phyloP scores from a whole-genome alignment of 2,797 vertebrate genomes.

The Bradypodion pumilum region DNA sequence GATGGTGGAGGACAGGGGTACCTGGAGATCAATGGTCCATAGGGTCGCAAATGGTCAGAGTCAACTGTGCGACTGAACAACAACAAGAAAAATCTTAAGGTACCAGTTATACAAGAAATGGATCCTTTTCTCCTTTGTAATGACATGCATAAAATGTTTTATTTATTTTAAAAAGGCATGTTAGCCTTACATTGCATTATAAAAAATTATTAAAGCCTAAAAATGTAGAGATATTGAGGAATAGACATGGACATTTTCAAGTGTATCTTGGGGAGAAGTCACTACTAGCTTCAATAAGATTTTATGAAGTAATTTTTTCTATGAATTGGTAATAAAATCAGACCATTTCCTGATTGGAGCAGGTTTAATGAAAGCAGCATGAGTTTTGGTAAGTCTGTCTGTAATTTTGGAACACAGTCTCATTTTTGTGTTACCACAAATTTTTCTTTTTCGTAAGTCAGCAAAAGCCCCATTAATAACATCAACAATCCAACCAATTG shows the following conservation, averaged over 20 bases:
- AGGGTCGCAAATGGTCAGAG: no score
- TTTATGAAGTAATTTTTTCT: not conserved
- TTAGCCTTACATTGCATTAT: not conserved
- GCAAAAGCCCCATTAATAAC: not conserved
- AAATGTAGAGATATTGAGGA: not conserved
- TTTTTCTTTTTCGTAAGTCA: not conserved
- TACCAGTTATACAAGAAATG: not conserved
- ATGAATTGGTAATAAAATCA: not conserved
- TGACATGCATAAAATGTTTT: not conserved
- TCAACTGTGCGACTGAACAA: no score
- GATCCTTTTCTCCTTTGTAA: not conserved
- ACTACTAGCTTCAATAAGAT: not conserved
- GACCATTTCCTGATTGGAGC: not conserved
- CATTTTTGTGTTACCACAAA: not conserved
- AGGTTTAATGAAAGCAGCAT: not conserved
- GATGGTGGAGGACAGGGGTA: no score
- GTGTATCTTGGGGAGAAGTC: not conserved
- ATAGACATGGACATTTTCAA: not conserved
- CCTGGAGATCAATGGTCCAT: no score
- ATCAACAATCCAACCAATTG: not conserved
- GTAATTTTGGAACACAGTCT: not conserved
- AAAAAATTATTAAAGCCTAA: not conserved
- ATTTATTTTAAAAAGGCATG: no score
- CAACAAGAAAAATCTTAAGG: no score
- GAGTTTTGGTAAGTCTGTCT: not conserved